Evolutionary conservation across 2,888 invertebrate species (phyloP).

Genomic region (Orthosia incerta): DNA sequence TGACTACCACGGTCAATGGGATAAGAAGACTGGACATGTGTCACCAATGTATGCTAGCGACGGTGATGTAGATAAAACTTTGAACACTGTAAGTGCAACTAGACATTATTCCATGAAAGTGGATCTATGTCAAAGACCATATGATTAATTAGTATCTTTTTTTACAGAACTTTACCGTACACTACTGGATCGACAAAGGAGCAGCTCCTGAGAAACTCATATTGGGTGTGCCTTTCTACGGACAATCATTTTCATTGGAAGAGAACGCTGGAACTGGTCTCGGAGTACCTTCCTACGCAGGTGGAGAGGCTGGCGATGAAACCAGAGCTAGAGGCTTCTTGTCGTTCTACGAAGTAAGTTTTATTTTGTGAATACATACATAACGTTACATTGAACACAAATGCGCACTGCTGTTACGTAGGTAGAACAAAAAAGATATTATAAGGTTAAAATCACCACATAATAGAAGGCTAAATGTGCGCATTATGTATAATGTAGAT

Average conservation of each 20-base stretch:
- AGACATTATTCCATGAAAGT: not conserved
- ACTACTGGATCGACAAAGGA: conserved; percentile 96
- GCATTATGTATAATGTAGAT: not conserved
- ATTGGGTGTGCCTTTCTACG: conserved; percentile 97
- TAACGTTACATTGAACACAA: too few species aligned
- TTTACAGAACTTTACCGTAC: conserved; percentile 95
- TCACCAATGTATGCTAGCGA: conserved; percentile 96
- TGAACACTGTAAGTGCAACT: conserved; percentile 92
- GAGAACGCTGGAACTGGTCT: conserved; percentile 92
- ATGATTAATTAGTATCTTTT: not conserved
- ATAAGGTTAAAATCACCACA: not conserved
- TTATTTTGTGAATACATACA: not conserved
- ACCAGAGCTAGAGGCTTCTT: conserved; percentile 97
- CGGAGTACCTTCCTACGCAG: conserved; percentile 95
- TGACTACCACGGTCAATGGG: conserved; percentile 98
- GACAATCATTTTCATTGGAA: conserved; percentile 96
- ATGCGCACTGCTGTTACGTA: not conserved
- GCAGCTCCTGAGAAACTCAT: conserved; percentile 95
- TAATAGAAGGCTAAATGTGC: not conserved
- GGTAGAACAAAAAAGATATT: not conserved
- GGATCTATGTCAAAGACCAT: not conserved
- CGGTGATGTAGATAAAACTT: conserved; percentile 93
- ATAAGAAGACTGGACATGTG: conserved; percentile 97
- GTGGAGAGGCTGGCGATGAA: conserved; percentile 97
- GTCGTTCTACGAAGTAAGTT: conserved; percentile 95